Percentiles rank a stretch among this genome's conserved stretches.
Evolutionary conservation across 2,888 invertebrate genomes (phyloP).

Genomic region (Drepana falcataria): DNA sequence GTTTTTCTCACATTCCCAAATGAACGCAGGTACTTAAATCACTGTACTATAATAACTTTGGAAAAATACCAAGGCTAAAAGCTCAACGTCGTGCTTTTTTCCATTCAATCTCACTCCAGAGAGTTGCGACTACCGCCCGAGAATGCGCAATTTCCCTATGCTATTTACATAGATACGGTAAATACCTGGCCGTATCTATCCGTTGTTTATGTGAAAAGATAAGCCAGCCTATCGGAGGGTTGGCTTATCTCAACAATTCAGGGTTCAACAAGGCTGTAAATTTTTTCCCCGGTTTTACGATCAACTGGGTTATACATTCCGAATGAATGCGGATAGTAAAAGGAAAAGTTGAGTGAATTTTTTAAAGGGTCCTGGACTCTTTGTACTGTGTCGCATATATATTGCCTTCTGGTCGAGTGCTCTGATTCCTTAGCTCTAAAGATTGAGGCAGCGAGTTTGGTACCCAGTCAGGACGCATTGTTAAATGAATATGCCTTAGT

Average conservation of each 20-base stretch:
- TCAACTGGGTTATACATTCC: conserved; percentile 68
- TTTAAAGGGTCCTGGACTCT: conserved; percentile 49
- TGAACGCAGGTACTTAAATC: too few species aligned
- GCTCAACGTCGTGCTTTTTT: neutral
- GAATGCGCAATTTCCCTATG: conserved; percentile 5
- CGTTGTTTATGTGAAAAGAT: conserved; percentile 42
- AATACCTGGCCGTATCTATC: conserved; percentile 1
- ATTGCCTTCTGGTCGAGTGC: neutral
- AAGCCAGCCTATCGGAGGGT: conserved; percentile 41
- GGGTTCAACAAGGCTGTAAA: conserved; percentile 50
- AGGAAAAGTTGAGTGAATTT: conserved; percentile 60
- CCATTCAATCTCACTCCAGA: neutral
- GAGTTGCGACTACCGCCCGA: neutral
- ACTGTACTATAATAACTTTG: too few species aligned
- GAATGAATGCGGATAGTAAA: conserved; percentile 64
- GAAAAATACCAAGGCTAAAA: too few species aligned
- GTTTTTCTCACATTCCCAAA: too few species aligned
- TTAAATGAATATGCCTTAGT: too few species aligned
- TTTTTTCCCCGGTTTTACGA: conserved; percentile 61
- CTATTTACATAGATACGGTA: conserved; percentile 4
- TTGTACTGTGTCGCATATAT: conserved; percentile 12
- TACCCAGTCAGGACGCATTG: too few species aligned
- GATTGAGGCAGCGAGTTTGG: too few species aligned
- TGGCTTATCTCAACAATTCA: conserved; percentile 51
- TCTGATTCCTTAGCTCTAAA: too few species aligned